Evolutionary conservation across 2,113 vertebrate species (phyloP).

Genomic region (Odontophorus gujanensis): DNA sequence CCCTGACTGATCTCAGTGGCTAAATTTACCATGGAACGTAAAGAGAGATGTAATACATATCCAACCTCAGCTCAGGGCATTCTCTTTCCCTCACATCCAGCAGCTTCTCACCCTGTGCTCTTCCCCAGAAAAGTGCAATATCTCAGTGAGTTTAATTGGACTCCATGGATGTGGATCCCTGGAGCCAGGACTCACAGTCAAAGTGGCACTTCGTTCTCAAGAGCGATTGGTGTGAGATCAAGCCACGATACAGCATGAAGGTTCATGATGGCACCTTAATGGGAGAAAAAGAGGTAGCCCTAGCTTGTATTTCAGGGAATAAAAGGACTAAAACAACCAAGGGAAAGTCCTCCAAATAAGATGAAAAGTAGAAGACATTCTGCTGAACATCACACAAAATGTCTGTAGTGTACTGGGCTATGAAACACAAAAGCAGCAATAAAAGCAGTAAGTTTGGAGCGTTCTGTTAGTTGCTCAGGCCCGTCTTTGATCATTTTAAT

Average conservation of each 20-base stretch:
- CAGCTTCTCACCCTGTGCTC: background rate
- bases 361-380: conserved; percentile 36
- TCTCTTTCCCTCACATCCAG: background rate
- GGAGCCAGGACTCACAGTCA: background rate
- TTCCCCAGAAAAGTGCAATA: background rate
- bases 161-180: background rate
- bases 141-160: background rate
- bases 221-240: conserved; percentile 12
- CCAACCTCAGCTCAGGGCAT: background rate
- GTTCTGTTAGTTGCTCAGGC: background rate
- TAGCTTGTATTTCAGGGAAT: conserved; percentile 43
- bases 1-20: background rate
- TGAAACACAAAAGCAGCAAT: conserved; percentile 41
- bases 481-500: conserved; percentile 57
- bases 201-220: conserved; percentile 30
- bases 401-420: conserved; percentile 3
- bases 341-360: conserved; percentile 32
- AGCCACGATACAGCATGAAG: background rate
- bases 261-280: conserved; percentile 21
- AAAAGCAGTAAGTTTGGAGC: conserved; percentile 40
- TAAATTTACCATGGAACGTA: background rate
- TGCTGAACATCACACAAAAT: background rate
- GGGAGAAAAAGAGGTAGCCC: conserved; percentile 51
- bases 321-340: conserved; percentile 38
- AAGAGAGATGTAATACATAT: background rate